Evolutionary conservation across 2,113 vertebrate species (phyloP).

Genomic region (Megaceryle torquata): DNA sequence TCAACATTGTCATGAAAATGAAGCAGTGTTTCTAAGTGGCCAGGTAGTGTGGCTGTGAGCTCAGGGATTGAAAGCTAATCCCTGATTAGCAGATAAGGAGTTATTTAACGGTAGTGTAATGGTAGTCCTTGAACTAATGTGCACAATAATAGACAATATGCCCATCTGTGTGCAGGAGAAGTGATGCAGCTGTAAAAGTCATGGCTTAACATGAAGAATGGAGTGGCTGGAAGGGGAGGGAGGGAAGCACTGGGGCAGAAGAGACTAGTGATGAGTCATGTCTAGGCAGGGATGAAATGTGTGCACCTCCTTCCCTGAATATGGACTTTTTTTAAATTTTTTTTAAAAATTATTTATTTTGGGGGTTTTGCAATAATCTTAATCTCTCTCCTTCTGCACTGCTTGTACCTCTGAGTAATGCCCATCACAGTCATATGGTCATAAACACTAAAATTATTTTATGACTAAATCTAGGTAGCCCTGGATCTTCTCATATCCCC

Average conservation of each 20-base stretch:
- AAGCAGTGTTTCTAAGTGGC: not conserved
- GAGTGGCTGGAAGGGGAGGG: not conserved
- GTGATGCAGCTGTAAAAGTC: not conserved
- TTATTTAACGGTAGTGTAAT: not conserved
- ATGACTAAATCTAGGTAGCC: not conserved
- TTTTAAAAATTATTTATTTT: not conserved
- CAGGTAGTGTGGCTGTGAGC: not conserved
- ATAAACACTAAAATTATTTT: slow-evolving; percentile 8
- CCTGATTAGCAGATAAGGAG: not conserved
- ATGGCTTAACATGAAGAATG: accelerated
- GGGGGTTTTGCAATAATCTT: not conserved
- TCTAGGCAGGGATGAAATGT: not conserved
- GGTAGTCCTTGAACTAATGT: not conserved
- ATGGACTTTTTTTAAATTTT: slow-evolving; percentile 9
- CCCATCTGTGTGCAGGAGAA: not conserved
- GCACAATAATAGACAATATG: accelerated
- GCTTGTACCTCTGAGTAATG: slow-evolving; percentile 22
- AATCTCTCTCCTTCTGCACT: not conserved
- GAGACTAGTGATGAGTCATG: not conserved
- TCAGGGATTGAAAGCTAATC: not conserved
- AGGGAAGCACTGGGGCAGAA: not conserved
- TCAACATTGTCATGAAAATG: not conserved
- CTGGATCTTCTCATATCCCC: not conserved
- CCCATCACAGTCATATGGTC: not conserved
- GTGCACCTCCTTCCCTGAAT: not conserved